Evolutionary conservation across 2,113 vertebrate species (phyloP), one percentile per base, ranked within the genome.

Genomic region (Formicarius rufipectus): DNA sequence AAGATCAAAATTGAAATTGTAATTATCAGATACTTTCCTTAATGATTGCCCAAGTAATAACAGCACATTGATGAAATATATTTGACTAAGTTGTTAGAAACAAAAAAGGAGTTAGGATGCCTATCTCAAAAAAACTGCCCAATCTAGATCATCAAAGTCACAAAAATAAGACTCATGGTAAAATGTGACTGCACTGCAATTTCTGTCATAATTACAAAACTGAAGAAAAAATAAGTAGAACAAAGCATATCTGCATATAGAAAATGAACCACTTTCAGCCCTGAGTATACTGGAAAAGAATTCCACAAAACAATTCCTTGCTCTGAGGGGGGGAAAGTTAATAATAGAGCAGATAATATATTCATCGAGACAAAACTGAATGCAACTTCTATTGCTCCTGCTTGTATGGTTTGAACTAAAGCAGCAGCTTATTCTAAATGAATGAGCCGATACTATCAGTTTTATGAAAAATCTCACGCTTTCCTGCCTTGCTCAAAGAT

Each of bases 401-500:
- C 80, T 93, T 92, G 69, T 91, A 55, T 84, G 28, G 58, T 81
- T 69, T 87, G 44, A 80, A 79, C n/a, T 81, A 72, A 92, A 93
- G 53, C 39, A 92, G 69, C n/a, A 87, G 37, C 42, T 96, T 90
- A 85, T 75, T 95, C 89, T 93, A 85, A 90, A 94, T 78, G 68
- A 96, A 84, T 94, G 94, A 90, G 50, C 71, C 95, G 59, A 93
- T 96, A 79, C 42, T 83, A 84, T 90, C 69, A 89, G 40, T 78
- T 96, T 96, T 94, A 87, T 91, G 85, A 96, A 94, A 97, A 97
- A 60, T 24, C 35, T 85, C 18, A n/a, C 33, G 76, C 78, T 67
- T 96, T 97, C 35, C 66, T 84, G 47, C 72, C 81, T 95, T 77
- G 9, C 69, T 95, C 55, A 84, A 83, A 95, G 64, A 94, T 94